Evolutionary conservation across 2,113 vertebrate species (phyloP), one percentile per base, ranked within the genome.

Genomic region (Amphiprion ocellaris): DNA sequence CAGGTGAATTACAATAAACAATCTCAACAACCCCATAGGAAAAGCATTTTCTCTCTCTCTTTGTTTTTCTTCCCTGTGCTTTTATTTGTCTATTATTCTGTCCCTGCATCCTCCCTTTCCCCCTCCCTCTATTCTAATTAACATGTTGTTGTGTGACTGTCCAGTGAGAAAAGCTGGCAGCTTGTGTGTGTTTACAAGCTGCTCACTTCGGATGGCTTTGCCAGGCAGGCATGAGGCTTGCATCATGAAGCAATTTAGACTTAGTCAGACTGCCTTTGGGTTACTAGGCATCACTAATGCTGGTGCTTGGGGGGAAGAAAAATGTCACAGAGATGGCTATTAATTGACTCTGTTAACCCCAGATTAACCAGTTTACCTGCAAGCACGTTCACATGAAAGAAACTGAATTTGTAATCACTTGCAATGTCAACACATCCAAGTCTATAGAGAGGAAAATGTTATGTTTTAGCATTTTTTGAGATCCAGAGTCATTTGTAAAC

Each of bases 141-240:
- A 73, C 85, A 87, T 91, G 84, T 85, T 73, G 70, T 89, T 73
- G 70, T 89, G 24, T 59, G 61, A 66, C 68, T 75, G 72, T 84
- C 73, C 59, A 69, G 62, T 70, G 80, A 85, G 77, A 74, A 62
- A 84, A 77, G 47, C 80, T 87, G 87, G 85, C 81, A 84, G 74
- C 33, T 61, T 75, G 68, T 64, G 44, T 84, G 79, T 80, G 72
- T 83, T 85, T 85, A 79, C 81, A 85, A 80, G 87, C 84, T 87
- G 70, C 86, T 90, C 70, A 80, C 70, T 88, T 61, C 67, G 56
- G 56, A 54, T 50, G 82, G 64, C 78, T 89, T 52, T 84, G 76
- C 81, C 85, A 89, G 83, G 58, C 71, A 11, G 65, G 69, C 68
- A 77, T 61, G 23, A n/a, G 59, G 77, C 69, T 52, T 39, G 12